Evolutionary conservation across 37 sponge, comb jelly and placozoan genomes (phyloP).

Genomic region (Oscarella lobularis): DNA sequence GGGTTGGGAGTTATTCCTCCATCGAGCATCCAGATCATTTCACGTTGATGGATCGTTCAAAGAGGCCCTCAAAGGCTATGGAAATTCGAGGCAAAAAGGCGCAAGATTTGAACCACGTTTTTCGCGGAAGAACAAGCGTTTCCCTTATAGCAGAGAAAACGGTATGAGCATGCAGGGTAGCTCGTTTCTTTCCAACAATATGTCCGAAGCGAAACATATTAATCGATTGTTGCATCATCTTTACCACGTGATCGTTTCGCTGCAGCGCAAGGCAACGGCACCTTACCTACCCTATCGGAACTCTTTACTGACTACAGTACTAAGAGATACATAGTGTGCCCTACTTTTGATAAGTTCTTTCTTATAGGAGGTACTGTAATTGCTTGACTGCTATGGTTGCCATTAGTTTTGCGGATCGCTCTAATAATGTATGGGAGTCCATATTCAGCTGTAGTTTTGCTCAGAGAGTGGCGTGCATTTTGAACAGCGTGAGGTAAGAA

Average conservation of each 20-base stretch:
- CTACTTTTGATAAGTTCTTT: background rate
- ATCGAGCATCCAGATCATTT: too few relatives aligned
- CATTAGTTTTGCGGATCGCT: slow-evolving; percentile 49
- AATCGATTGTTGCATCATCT: slow-evolving; percentile 78
- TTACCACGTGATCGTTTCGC: slow-evolving; percentile 73
- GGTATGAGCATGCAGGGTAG: too few relatives aligned
- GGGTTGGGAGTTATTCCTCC: too few relatives aligned
- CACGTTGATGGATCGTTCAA: too few relatives aligned
- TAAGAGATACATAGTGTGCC: slow-evolving; percentile 37
- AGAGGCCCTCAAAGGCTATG: too few relatives aligned
- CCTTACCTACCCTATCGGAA: slow-evolving; percentile 67
- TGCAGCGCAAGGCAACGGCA: slow-evolving; percentile 23
- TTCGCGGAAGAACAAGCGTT: too few relatives aligned
- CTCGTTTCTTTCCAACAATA: too few relatives aligned
- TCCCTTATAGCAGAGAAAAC: too few relatives aligned
- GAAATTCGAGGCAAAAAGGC: too few relatives aligned
- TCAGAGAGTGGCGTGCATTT: slow-evolving; percentile 73
- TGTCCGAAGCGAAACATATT: slow-evolving; percentile 77
- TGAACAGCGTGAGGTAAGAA: slow-evolving; percentile 54
- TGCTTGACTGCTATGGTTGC: slow-evolving; percentile 85
- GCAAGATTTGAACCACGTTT: too few relatives aligned
- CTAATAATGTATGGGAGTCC: slow-evolving; percentile 56
- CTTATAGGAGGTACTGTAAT: slow-evolving; percentile 68
- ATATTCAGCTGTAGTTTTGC: slow-evolving; percentile 78
- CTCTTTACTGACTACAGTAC: slow-evolving; percentile 73